Base-by-base conservation (phyloP, 1,140 invertebrate species). In the Spodoptera litura region DNA sequence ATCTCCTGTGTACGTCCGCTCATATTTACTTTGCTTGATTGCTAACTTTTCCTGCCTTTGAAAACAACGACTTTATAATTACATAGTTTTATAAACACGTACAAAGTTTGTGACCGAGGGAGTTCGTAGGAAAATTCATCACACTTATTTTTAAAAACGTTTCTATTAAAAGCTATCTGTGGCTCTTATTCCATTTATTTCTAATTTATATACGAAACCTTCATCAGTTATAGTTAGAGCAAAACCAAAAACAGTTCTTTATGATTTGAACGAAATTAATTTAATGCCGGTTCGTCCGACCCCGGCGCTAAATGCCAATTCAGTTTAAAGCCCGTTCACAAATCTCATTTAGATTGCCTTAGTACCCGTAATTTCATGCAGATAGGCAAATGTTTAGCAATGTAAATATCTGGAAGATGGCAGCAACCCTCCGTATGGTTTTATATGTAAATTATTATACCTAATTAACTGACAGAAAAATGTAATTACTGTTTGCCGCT, bases 311-410 rank as follows among this genome's bases (percentile, higher is more conserved):
- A 75, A 75, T 75, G 62, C 31, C 61, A 77, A 68, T 77, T 58
- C 61, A 77, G 61, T 77, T 62, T 27, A 77, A 77, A 49, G 74
- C 83, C 74, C 62, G 58, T 74, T 77, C 75, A 78, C 79, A 85
- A 86, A 88, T 84, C 86, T 85, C 86, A 86, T 86, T 87, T 84
- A 82, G 80, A 79, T 87, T 81, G 79, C 75, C 77, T 76, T 82
- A 78, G 62, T 56, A 52, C 31, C 31, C 62, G 51, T 77, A 77
- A 66, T 77, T 44, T 77, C 62, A 77, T 68, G 74, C 44, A 77
- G 74, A 77, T 77, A 77, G 61, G 74, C 62, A 66, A 68, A 77
- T 77, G 62, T 68, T 59, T 53, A 79, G 59, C 73, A 75, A 79
- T 79, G 75, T 80, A 68, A 76, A 77, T 84, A 82, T 82, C 52